These are phyloP conservation scores for Plutella xylostella DNA, from an alignment of 2,888 invertebrate genomes.

Conservation along the genomic window DNA sequence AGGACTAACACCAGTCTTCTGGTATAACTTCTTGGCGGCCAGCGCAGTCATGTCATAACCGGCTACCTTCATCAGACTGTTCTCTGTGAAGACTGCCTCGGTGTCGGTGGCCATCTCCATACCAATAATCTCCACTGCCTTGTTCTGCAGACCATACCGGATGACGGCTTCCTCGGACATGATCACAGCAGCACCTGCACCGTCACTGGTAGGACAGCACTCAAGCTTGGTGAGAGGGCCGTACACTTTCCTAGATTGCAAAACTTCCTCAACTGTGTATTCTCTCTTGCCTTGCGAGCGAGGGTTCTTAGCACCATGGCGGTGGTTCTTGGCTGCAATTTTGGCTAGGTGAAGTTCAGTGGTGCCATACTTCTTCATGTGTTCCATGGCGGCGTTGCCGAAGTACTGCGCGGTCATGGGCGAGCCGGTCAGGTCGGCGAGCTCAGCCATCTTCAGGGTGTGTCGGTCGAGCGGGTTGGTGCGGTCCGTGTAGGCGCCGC, in stretches of 20 bases:
- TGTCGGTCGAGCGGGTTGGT: slow-evolving; percentile 93
- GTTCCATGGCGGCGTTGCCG: slow-evolving; percentile 95
- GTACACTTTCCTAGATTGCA: slow-evolving; percentile 88
- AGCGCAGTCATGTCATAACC: slow-evolving; percentile 94
- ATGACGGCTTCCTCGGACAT: slow-evolving; percentile 93
- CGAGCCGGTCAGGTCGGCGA: slow-evolving; percentile 82
- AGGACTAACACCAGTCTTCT: slow-evolving; percentile 80
- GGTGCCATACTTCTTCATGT: slow-evolving; percentile 96
- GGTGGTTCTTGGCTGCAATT: slow-evolving; percentile 97
- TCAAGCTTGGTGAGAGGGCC: slow-evolving; percentile 95
- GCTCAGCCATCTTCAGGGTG: slow-evolving; percentile 85
- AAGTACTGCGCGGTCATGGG: slow-evolving; percentile 96
- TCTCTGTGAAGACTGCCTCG: slow-evolving; percentile 84
- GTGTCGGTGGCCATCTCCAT: slow-evolving; percentile 98
- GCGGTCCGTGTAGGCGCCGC: slow-evolving; percentile 81
- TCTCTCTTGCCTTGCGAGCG: slow-evolving; percentile 95
- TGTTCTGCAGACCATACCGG: slow-evolving; percentile 80
- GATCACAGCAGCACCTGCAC: slow-evolving; percentile 93
- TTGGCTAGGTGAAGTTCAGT: slow-evolving; percentile 95
- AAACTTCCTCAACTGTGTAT: slow-evolving; percentile 91
- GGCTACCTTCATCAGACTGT: slow-evolving; percentile 80
- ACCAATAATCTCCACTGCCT: slow-evolving; percentile 94
- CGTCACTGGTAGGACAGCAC: slow-evolving; percentile 99
- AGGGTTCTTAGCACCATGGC: slow-evolving; percentile 96
- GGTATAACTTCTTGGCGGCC: slow-evolving; percentile 82